These are phyloP conservation scores for Enteromius trimaculatus DNA, from an alignment of 2,797 vertebrate species.

Conservation along the genomic window DNA sequence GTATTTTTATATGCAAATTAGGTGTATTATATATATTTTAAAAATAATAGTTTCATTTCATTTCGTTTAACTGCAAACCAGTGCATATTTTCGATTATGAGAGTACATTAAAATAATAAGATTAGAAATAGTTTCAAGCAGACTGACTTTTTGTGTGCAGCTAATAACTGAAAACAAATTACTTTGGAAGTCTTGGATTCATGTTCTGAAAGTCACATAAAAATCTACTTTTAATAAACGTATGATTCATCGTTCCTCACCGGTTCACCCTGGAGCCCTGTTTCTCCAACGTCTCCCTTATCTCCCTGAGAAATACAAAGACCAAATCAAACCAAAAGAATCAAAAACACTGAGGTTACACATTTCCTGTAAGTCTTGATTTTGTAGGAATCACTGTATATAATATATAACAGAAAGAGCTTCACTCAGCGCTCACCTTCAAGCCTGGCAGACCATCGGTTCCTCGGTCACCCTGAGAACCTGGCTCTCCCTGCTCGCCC, in stretches of 20 bases:
- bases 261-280: slow-evolving; percentile 57
- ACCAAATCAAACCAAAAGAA: background rate
- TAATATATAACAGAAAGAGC: background rate
- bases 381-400: background rate
- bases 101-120: background rate
- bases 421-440: slow-evolving; percentile 69
- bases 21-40: no score
- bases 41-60: no score
- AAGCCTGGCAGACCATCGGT: slow-evolving; percentile 72
- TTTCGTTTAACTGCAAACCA: background rate
- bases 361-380: background rate
- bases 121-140: background rate
- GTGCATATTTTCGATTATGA: background rate
- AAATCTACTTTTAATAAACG: background rate
- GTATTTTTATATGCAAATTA: background rate
- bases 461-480: slow-evolving; percentile 73
- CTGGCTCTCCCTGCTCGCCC: slow-evolving; percentile 76
- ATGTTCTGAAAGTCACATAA: background rate
- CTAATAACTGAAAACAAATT: background rate
- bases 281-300: slow-evolving; percentile 62
- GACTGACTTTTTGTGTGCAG: background rate
- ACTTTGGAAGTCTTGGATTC: background rate
- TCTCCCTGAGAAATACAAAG: slow-evolving; percentile 61
- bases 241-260: slow-evolving; percentile 39
- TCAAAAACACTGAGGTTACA: background rate